A percentile compares a stretch with the other conserved stretches of the same genome.
Conservation (phyloP, 1,140 invertebrate species). For the Bombus turneri region DNA sequence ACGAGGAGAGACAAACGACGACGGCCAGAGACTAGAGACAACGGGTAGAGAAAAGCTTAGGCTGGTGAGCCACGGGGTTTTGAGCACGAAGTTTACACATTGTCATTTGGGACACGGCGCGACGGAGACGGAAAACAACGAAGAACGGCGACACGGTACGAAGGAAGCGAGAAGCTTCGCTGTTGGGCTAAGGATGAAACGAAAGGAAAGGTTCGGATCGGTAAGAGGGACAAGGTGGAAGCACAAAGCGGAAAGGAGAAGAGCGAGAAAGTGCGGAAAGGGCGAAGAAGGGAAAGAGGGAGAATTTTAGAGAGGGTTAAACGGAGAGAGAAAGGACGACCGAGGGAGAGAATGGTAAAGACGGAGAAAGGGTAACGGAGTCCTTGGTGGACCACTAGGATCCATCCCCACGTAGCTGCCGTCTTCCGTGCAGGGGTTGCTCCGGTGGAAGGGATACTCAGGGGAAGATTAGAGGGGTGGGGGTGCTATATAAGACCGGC, state of each 20-base stretch:
- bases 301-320: slow-evolving; percentile 45
- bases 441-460: slow-evolving; percentile 67
- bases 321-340: slow-evolving; percentile 46
- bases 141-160: background rate
- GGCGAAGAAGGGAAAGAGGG: slow-evolving; percentile 19
- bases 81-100: slow-evolving; percentile 73
- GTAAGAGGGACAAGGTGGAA: slow-evolving; percentile 20
- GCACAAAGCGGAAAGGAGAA: slow-evolving; percentile 27
- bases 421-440: slow-evolving; percentile 69
- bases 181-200: background rate
- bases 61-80: slow-evolving; percentile 65
- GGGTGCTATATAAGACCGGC: slow-evolving; percentile 79
- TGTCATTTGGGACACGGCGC: slow-evolving; percentile 69
- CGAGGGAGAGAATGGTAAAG: slow-evolving; percentile 7
- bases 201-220: background rate
- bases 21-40: slow-evolving; percentile 24
- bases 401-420: slow-evolving; percentile 69
- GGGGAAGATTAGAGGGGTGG: slow-evolving; percentile 78
- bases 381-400: slow-evolving; percentile 68
- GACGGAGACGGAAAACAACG: slow-evolving; percentile 2
- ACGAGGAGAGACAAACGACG: slow-evolving; percentile 40
- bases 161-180: slow-evolving; percentile 16
- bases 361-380: slow-evolving; percentile 32
- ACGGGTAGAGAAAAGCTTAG: slow-evolving; percentile 56
- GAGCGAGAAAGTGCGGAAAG: background rate